Evolutionary conservation across 2,888 invertebrate species (phyloP).

Genomic region (Meganola albula): DNA sequence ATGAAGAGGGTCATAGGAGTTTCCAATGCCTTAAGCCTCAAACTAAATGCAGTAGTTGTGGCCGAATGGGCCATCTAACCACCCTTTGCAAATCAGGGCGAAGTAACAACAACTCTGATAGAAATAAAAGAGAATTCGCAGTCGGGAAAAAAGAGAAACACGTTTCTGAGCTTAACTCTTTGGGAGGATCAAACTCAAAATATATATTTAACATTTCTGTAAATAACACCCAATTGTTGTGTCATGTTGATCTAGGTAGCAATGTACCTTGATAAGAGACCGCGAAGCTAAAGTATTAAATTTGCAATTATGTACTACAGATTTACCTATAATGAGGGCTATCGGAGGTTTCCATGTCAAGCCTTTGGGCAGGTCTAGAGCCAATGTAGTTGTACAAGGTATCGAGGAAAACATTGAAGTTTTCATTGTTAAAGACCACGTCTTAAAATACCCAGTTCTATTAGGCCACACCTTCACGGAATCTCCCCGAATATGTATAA

Average conservation of each 20-base stretch:
- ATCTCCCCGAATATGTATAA: constrained; percentile 11
- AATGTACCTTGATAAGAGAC: not conserved
- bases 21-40: too few species aligned
- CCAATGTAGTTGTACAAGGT: constrained; percentile 7
- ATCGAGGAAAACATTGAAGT: constrained; percentile 5
- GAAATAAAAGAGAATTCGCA: too few species aligned
- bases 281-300: not conserved
- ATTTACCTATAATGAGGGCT: constrained; percentile 1
- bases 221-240: too few species aligned
- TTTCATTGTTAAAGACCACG: constrained; percentile 9
- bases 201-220: too few species aligned
- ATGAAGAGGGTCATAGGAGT: not conserved
- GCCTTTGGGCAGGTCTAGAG: constrained; percentile 5
- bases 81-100: too few species aligned
- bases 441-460: constrained; percentile 10
- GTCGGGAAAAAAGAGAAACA: too few species aligned
- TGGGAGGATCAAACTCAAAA: too few species aligned
- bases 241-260: constrained; percentile 4
- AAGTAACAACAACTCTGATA: too few species aligned
- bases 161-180: too few species aligned
- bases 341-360: constrained; percentile 2
- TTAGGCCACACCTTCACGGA: constrained; percentile 16
- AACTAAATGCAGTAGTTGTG: too few species aligned
- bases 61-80: too few species aligned
- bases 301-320: not conserved